Percentiles rank a stretch among this genome's conserved stretches.
phyloP scores from a whole-genome alignment of 2,797 vertebrate genomes.

The Xerus rutilus region DNA sequence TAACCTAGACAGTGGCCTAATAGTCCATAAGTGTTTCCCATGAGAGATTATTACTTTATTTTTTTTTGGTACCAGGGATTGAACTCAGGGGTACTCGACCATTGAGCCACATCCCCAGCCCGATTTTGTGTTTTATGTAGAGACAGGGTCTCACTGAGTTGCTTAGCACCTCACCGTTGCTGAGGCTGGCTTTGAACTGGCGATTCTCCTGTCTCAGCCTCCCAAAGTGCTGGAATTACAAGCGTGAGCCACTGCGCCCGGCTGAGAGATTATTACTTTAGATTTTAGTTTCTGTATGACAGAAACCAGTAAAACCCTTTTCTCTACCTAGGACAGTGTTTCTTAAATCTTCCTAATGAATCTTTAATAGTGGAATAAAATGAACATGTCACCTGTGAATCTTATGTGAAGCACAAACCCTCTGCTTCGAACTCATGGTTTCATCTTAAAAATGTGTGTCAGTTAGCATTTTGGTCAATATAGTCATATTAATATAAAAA shows the following conservation, averaged over 20 bases:
- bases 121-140: too few relatives aligned
- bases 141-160: too few relatives aligned
- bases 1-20: constrained; percentile 14
- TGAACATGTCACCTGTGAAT: neutral
- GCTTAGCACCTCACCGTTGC: too few relatives aligned
- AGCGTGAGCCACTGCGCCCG: too few relatives aligned
- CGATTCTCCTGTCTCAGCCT: too few relatives aligned
- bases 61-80: too few relatives aligned
- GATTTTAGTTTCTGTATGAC: neutral
- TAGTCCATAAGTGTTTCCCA: neutral
- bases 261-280: neutral
- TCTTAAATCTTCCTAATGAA: constrained; percentile 7
- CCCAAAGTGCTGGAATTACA: too few relatives aligned
- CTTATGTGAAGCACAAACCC: neutral
- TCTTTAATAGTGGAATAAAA: neutral
- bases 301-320: constrained; percentile 10
- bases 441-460: neutral
- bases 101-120: too few relatives aligned
- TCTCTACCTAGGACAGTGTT: neutral
- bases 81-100: too few relatives aligned
- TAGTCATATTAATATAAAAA: neutral
- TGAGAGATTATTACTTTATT: too few relatives aligned
- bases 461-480: neutral
- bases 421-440: constrained; percentile 14
- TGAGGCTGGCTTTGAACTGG: too few relatives aligned